Base-by-base conservation (phyloP, 2,113 vertebrate genomes). In the Regulus satrapa region DNA sequence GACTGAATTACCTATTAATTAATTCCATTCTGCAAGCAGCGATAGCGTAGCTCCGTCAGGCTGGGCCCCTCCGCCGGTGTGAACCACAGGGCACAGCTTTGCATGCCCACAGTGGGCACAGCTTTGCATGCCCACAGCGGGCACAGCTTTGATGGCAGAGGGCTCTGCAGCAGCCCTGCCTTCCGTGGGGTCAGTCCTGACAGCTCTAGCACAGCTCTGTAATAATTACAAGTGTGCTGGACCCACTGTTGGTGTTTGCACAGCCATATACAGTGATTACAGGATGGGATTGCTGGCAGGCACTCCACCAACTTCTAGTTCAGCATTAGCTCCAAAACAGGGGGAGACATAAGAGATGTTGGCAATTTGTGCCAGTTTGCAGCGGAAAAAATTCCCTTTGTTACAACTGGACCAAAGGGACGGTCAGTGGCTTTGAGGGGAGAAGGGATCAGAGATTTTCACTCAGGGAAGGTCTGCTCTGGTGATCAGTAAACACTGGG, bases 201-300 rank as follows among this genome's bases (percentile, higher is more conserved):
- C 29, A 64, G 40, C 14, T 61, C 20, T 12, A 48, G 62, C 11
- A 43, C 3, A 68, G 49, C 40, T 55, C 12, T 67, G 73, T 56
- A 69, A 56, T 56, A 69, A 56, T 73, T 28, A 61, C 63, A 68
- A 64, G 16, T 0, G 1, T 78, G 58, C 12, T n/a, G n/a, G n/a
- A 5, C 49, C 56, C 34, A 13, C 10, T 0, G 0, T 48, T 59
- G 43, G 18, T 32, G n/a, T n/a, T n/a, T n/a, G n/a, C n/a, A n/a
- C n/a, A n/a, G n/a, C n/a, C n/a, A n/a, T n/a, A n/a, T n/a, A n/a
- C n/a, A n/a, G n/a, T n/a, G n/a, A n/a, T n/a, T n/a, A n/a, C n/a
- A n/a, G n/a, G n/a, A n/a, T n/a, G n/a, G n/a, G n/a, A n/a, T n/a
- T n/a, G n/a, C n/a, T n/a, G n/a, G n/a, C n/a, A n/a, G n/a, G n/a